Evolutionary conservation across 1,140 invertebrate species (phyloP), one percentile per base, ranked within the genome.

Genomic region (Pseudomyrmex cubaensis): DNA sequence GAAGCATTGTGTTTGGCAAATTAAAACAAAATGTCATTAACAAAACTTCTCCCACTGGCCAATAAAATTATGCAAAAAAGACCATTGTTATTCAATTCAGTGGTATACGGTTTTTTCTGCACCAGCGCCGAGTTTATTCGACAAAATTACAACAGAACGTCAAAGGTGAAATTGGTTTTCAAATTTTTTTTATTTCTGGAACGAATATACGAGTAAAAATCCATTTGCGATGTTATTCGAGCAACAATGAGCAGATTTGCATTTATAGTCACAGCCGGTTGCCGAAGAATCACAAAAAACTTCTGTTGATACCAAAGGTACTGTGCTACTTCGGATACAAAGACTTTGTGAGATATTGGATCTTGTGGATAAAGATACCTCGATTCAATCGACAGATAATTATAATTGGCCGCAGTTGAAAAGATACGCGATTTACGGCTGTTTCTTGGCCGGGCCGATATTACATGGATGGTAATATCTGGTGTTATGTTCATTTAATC

Each of bases 41-140:
- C 74, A 9, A 86, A 46, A 10, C 0, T 73, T 64, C 17, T 89
- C 8, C 35, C 52, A 20, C 56, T 61, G 22, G 69, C 91, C 20
- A 77, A 59, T 5, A 85, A 22, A 44, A 85, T 92, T 10, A 94
- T 95, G 57, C 92, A 92, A 70, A 95, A 90, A 72, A 93, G 95
- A 72, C 97, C 97, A 0, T 91, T 97, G 22, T 82, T 97, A 13
- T 95, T 96, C 54, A 98, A 98, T 91, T 96, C 96, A n/a, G 89
- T 95, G 1, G 95, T 97, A 7, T 98, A 97, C 91, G 97, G 97
- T 12, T 95, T 95, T 0, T 96, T 98, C 88, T 98, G 97, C 90
- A 96, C 96, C 0, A 96, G 96, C 3, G 97, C 97, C 0, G 97
- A 98, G 91, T 95, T 97, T 64, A 95, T 96, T 0, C 97, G 98